Base-by-base conservation (phyloP, 2,888 invertebrate genomes). In the Diachrysia chrysitis region DNA sequence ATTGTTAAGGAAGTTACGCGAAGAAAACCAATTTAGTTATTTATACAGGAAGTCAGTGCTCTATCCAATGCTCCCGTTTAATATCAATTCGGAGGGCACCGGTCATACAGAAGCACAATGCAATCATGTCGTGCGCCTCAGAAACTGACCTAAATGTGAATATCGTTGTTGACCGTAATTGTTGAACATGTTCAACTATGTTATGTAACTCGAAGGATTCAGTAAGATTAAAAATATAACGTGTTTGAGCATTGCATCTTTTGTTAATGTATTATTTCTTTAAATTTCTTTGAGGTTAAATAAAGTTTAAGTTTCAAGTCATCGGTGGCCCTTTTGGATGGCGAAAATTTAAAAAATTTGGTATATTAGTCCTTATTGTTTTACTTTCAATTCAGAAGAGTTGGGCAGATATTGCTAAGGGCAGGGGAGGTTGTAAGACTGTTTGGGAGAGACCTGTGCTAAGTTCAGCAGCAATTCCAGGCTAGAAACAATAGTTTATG, bases 121-220 rank as follows among this genome's bases (percentile, higher is more conserved):
- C 19, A 59, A 62, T 51, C 58, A 70, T 72, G 79, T 72, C 70
- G 56, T 69, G 57, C 68, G 59, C 78, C 51, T 69, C 59, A 23
- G 51, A 69, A 69, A 57, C 64, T 81, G 82, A 79, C 82, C 82
- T 78, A 79, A 79, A 78, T 79, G 51, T 78, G 58, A 65, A 67
- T 68, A 17, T 60, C n/a, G n/a, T n/a, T 58, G 61, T 65, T 58
- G 57, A 57, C 17, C 58, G 66, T 63, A 69, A 81, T 68, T 75
- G 75, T 68, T 70, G 35, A 58, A 70, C 56, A 69, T 66, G 60
- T 25, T 55, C 63, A 56, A 32, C 42, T 32, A 48, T 61, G 32
- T 62, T 54, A 65, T 65, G 37, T 53, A 69, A 78, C 32, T 53
- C 48, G 29, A 62, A 68, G 64, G 69, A 17, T 51, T 63, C 14